Percentiles rank a stretch among this genome's conserved stretches.
Conservation (phyloP, 2,888 invertebrate species). For the Scelioninae gen. 2 region DNA sequence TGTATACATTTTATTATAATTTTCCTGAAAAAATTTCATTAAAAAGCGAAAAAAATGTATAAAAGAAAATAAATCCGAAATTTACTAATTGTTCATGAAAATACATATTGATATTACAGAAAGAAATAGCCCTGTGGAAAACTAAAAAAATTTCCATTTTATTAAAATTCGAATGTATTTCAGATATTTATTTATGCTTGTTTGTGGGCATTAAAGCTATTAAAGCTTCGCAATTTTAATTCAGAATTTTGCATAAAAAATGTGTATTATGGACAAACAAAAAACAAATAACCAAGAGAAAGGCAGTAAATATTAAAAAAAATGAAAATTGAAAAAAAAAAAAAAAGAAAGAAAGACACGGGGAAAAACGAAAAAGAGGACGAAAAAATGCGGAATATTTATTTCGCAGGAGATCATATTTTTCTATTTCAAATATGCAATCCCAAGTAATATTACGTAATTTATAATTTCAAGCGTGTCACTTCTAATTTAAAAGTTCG, state of each 20-base stretch:
- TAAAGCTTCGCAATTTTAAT: conserved; percentile 19
- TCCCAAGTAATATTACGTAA: conserved; percentile 50
- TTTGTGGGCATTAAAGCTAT: conserved; percentile 15
- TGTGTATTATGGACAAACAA: no score
- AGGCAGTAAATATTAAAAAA: conserved; percentile 7
- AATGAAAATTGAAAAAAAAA: not conserved
- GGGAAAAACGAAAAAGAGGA: not conserved
- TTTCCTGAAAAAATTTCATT: no score
- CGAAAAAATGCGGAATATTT: conserved; percentile 16
- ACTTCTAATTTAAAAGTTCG: conserved; percentile 52
- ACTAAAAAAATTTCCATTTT: no score
- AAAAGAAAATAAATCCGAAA: no score
- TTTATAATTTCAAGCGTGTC: conserved; percentile 52
- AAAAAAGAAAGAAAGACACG: not conserved
- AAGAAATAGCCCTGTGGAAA: no score
- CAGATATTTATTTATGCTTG: conserved; percentile 13
- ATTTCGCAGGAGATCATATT: conserved; percentile 44
- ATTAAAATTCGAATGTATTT: no score
- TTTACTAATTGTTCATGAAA: no score
- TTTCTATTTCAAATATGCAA: conserved; percentile 45
- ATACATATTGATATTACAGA: no score
- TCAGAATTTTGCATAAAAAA: conserved; percentile 8
- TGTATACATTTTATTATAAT: no score
- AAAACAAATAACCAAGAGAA: conserved; percentile 1
- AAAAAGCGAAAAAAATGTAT: no score